Percentiles rank a stretch among this genome's conserved stretches.
Conservation (phyloP, 1,140 invertebrate species). For the Littorina saxatilis region DNA sequence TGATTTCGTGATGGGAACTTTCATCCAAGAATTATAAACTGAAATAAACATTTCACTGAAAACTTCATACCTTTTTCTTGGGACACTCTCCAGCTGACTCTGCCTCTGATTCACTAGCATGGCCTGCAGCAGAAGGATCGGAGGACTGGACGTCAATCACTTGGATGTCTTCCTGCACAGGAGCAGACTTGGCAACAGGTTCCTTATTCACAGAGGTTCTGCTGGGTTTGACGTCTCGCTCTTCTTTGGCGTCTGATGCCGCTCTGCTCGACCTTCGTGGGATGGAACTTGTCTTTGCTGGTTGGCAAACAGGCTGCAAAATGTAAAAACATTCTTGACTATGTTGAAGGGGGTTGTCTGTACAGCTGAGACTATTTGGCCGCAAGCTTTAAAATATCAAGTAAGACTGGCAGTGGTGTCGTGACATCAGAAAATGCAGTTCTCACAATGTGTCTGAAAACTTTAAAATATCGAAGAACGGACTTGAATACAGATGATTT, state of each 20-base stretch:
- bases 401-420: too few species aligned
- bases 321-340: too few species aligned
- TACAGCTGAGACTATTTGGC: too few species aligned
- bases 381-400: too few species aligned
- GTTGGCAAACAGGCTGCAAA: background rate
- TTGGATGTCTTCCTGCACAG: background rate
- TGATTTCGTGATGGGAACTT: too few species aligned
- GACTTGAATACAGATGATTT: too few species aligned
- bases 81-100: slow-evolving; percentile 14
- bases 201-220: background rate
- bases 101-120: slow-evolving; percentile 12
- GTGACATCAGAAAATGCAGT: too few species aligned
- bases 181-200: background rate
- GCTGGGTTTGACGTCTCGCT: slow-evolving; percentile 12
- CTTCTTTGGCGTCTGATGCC: slow-evolving; percentile 19
- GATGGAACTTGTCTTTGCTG: slow-evolving; percentile 1
- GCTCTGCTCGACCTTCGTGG: slow-evolving; percentile 16
- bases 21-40: too few species aligned
- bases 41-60: too few species aligned
- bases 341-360: too few species aligned
- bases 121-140: background rate
- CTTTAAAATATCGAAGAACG: too few species aligned
- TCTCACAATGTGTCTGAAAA: too few species aligned
- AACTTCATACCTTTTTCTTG: slow-evolving; percentile 12
- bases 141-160: background rate